Conservation (phyloP, 2,888 invertebrate genomes). For the Pheosia tremula region DNA sequence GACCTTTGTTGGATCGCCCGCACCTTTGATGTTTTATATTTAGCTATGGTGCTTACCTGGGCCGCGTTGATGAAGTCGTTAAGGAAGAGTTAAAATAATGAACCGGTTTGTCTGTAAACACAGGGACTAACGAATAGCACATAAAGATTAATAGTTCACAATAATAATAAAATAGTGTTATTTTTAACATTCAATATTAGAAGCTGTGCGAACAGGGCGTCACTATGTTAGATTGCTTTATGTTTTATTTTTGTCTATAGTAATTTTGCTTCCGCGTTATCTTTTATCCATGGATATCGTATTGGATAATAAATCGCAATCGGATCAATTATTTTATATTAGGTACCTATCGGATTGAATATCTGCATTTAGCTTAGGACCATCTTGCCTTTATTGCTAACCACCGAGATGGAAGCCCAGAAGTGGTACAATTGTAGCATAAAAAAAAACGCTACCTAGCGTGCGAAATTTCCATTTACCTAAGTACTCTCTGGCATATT, state of each 20-base stretch:
- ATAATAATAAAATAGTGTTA: slow-evolving; percentile 19
- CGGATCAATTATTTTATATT: too few relatives aligned
- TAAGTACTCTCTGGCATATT: too few relatives aligned
- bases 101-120: slow-evolving; percentile 31
- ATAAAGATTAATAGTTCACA: slow-evolving; percentile 22
- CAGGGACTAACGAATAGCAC: slow-evolving; percentile 24
- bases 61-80: slow-evolving; percentile 57
- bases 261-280: slow-evolving; percentile 5
- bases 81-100: slow-evolving; percentile 52
- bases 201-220: neutral
- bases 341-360: too few relatives aligned
- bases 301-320: too few relatives aligned
- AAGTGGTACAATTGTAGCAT: too few relatives aligned
- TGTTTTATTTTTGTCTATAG: slow-evolving; percentile 5
- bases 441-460: too few relatives aligned
- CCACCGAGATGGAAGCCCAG: too few relatives aligned
- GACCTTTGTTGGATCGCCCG: slow-evolving; percentile 59
- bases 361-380: too few relatives aligned
- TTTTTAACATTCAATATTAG: slow-evolving; percentile 8
- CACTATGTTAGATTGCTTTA: neutral
- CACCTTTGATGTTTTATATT: slow-evolving; percentile 70
- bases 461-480: too few relatives aligned
- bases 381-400: too few relatives aligned
- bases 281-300: neutral
- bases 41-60: slow-evolving; percentile 58